Conservation (phyloP, 1,140 invertebrate species). For the Penaeus vannamei region DNA sequence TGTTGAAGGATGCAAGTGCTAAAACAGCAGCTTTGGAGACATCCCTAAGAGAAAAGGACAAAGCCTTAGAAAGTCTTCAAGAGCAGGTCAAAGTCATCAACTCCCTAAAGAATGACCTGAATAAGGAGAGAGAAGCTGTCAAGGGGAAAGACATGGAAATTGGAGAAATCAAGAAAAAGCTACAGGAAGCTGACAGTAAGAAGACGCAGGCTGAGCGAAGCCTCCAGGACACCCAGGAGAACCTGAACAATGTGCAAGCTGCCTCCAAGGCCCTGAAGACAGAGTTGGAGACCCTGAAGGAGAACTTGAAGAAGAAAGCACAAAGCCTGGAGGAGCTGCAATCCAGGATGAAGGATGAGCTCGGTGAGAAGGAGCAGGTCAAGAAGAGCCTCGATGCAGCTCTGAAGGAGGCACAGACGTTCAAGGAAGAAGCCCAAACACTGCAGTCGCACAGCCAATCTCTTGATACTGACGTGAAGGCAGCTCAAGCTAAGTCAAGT, state of each 20-base stretch:
- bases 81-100: slow-evolving; percentile 44
- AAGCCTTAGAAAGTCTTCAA: slow-evolving; percentile 34
- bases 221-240: slow-evolving; percentile 51
- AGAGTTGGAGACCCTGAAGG: slow-evolving; percentile 55
- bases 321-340: slow-evolving; percentile 49
- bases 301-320: slow-evolving; percentile 50
- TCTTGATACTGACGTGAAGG: slow-evolving; percentile 45
- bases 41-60: slow-evolving; percentile 49
- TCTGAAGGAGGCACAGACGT: slow-evolving; percentile 11
- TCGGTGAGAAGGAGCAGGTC: slow-evolving; percentile 44
- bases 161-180: slow-evolving; percentile 41
- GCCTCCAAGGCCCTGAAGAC: slow-evolving; percentile 45
- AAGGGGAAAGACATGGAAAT: slow-evolving; percentile 47
- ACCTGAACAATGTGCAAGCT: slow-evolving; percentile 37
- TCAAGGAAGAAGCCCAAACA: slow-evolving; percentile 26
- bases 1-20: slow-evolving; percentile 35
- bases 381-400: slow-evolving; percentile 28
- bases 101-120: slow-evolving; percentile 29
- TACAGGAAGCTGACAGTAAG: slow-evolving; percentile 44
- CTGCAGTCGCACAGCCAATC: slow-evolving; percentile 34
- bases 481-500: slow-evolving; percentile 29
- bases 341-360: slow-evolving; percentile 39
- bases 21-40: slow-evolving; percentile 31
- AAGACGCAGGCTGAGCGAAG: slow-evolving; percentile 40
- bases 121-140: slow-evolving; percentile 29